Conservation (phyloP, 1,140 invertebrate genomes). For the Cydia pomonella region DNA sequence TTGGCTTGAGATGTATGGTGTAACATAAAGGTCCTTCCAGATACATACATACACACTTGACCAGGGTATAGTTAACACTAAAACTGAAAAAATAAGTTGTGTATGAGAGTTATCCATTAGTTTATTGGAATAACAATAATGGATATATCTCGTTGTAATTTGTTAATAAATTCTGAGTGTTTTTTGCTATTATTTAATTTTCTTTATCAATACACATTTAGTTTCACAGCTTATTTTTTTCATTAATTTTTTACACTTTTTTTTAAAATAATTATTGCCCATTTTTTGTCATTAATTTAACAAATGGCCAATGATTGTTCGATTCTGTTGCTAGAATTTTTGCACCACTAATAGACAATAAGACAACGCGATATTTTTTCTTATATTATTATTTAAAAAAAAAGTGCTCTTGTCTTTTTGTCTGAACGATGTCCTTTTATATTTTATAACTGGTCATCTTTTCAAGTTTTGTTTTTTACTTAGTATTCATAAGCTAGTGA, state of each 20-base stretch:
- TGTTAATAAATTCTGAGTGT: constrained; percentile 35
- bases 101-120: constrained; percentile 51
- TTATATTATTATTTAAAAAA: neutral
- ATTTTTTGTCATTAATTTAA: constrained; percentile 28
- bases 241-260: constrained; percentile 55
- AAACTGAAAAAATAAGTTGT: constrained; percentile 74
- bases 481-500: constrained; percentile 19
- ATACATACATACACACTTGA: constrained; percentile 49
- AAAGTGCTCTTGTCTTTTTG: constrained; percentile 30
- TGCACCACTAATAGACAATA: constrained; percentile 23
- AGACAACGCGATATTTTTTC: constrained; percentile 7
- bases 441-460: constrained; percentile 7
- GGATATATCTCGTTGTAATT: constrained; percentile 36
- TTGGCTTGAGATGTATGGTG: constrained; percentile 66
- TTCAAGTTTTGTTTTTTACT: constrained; percentile 24
- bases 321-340: constrained; percentile 25
- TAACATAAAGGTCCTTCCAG: constrained; percentile 49
- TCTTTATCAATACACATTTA: constrained; percentile 54
- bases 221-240: constrained; percentile 75
- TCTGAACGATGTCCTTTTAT: constrained; percentile 26
- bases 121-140: constrained; percentile 29
- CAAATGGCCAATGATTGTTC: constrained; percentile 16
- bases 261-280: constrained; percentile 51
- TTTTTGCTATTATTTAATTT: constrained; percentile 50
- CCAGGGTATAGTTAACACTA: constrained; percentile 63